Percentiles rank a stretch among this genome's conserved stretches.
Evolutionary conservation across 2,113 vertebrate genomes (phyloP).

Genomic region (Thamnophis sirtalis): DNA sequence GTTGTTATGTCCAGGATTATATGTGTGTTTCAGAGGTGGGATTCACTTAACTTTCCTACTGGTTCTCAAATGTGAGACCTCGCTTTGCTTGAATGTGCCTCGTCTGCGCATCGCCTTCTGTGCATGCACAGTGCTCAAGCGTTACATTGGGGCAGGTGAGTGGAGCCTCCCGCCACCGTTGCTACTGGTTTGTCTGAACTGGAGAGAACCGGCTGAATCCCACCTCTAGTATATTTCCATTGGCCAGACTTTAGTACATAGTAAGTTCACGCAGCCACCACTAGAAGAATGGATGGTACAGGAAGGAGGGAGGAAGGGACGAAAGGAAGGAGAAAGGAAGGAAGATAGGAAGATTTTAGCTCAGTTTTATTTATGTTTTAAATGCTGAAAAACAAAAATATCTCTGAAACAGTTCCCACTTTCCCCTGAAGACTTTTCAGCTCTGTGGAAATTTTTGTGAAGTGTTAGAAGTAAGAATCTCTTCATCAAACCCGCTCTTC

Average conservation of each 20-base stretch:
- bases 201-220: too few species aligned
- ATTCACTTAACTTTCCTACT: too few species aligned
- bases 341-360: neutral
- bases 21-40: neutral
- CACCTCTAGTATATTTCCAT: neutral
- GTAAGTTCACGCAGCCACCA: too few species aligned
- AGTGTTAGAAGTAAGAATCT: neutral
- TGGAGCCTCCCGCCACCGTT: too few species aligned
- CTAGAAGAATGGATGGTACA: neutral
- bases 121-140: too few species aligned
- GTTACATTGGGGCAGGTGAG: too few species aligned
- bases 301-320: neutral
- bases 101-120: too few species aligned
- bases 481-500: neutral
- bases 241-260: neutral
- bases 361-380: neutral
- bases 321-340: too few species aligned
- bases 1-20: neutral
- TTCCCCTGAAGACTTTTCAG: slow-evolving; percentile 1
- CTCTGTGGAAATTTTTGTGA: neutral
- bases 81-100: too few species aligned
- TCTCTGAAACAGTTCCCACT: neutral
- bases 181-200: too few species aligned
- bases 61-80: too few species aligned
- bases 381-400: neutral